Base-by-base conservation (phyloP, 2,797 vertebrate species). In the Garrulus glandarius region DNA sequence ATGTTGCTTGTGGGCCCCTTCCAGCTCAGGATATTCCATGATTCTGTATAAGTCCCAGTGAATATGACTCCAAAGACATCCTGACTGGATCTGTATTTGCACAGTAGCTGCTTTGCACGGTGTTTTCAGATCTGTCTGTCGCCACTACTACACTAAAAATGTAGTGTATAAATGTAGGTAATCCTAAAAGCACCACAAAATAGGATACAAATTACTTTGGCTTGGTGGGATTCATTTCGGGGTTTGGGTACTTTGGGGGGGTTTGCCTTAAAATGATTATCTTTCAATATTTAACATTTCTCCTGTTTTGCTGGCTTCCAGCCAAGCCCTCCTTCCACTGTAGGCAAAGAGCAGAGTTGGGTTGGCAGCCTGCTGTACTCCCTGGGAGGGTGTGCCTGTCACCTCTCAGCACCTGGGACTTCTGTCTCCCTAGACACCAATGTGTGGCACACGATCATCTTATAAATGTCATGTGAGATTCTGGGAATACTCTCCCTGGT, bases 401-500 rank as follows among this genome's bases (percentile, higher is more conserved):
- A 6, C 47, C 46, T n/a, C 36, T 39, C 52, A 44, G 53, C 11
- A 46, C 5, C 16, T 3, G 5, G n/a, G 50, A 10, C 84, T 70
- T 77, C 15, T 4, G 8, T 41, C 64, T 85, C 46, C 61, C 52
- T 23, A 14, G 29, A 76, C n/a, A 72, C 60, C 56, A 49, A 30
- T 0, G 0, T 22, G 15, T 18, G 68, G 60, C 49, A 84, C 39
- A n/a, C n/a, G 68, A 64, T 27, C 60, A 14, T n/a, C 21, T 72
- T 78, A 13, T 9, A 79, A 70, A 70, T 46, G 91, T 52, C 72
- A 75, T 63, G 30, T 71, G 55, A 79, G 89, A 57, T 69, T 93
- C 91, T 92, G 89, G 92, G 77, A 92, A 86, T 29, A 1, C 37
- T 86, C 34, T 69, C 39, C 50, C 50, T 44, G 68, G 69, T 74